These are phyloP conservation scores for Gryllus bimaculatus DNA, from an alignment of 1,140 invertebrate species.

Conservation along the genomic window DNA sequence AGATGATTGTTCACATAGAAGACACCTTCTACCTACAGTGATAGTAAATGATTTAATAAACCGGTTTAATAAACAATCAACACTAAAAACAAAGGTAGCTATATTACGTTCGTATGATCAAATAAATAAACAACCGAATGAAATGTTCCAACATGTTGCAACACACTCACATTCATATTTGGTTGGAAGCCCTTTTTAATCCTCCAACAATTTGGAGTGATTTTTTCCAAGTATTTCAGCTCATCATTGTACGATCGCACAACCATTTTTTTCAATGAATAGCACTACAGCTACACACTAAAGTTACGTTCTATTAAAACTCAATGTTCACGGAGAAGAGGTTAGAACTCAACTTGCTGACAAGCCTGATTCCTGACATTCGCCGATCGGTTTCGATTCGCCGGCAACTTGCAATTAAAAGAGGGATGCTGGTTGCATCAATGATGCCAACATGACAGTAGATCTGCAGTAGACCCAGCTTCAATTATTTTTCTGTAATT, in stretches of 20 bases:
- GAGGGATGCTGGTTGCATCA: no score
- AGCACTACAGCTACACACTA: no score
- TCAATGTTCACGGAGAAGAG: no score
- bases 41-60: background rate
- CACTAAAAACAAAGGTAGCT: background rate
- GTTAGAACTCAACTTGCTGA: no score
- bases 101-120: background rate
- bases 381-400: no score
- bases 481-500: no score
- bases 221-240: conserved; percentile 84
- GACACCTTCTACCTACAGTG: conserved; percentile 81
- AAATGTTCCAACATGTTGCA: background rate
- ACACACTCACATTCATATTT: conserved; percentile 84
- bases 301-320: no score
- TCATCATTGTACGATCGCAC: conserved; percentile 91
- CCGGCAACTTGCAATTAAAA: no score
- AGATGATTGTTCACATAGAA: conserved; percentile 94
- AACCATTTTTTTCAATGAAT: conserved; percentile 47
- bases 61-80: no score
- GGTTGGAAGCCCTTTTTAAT: conserved; percentile 99
- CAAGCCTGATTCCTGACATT: no score
- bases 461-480: no score
- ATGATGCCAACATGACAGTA: no score
- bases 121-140: background rate
- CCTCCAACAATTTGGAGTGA: conserved; percentile 74